These are phyloP conservation scores for Sthenelais limicola DNA, from an alignment of 2,888 invertebrate genomes.

Conservation along the genomic window DNA sequence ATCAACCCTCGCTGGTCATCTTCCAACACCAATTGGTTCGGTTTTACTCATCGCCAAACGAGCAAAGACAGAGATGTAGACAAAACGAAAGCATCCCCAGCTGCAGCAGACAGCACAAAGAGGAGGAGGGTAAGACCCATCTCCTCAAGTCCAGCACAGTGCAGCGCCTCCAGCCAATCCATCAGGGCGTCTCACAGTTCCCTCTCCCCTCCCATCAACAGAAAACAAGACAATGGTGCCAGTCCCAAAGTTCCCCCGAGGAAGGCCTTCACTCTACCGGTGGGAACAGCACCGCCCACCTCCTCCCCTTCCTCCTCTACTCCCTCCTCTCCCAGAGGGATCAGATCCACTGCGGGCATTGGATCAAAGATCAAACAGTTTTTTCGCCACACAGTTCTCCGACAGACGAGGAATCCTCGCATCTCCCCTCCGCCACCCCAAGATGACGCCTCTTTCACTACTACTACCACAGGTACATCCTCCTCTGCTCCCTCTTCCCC, in stretches of 20 bases:
- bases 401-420: conserved; percentile 1
- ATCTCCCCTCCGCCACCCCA: background rate
- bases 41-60: too few relatives aligned
- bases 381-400: conserved; percentile 28
- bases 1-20: conserved; percentile 10
- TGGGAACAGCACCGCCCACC: conserved; percentile 2
- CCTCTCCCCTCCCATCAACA: conserved; percentile 4
- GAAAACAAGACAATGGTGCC: background rate
- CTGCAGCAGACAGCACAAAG: too few relatives aligned
- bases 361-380: conserved; percentile 18
- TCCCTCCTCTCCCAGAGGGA: too few relatives aligned
- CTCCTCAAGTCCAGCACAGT: conserved; percentile 9
- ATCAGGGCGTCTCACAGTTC: conserved; percentile 6
- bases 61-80: too few relatives aligned
- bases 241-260: background rate
- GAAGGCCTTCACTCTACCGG: conserved; percentile 27
- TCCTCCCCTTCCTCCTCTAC: too few relatives aligned
- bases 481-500: conserved; percentile 16
- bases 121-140: background rate
- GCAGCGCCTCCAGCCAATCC: background rate
- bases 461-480: background rate
- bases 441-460: background rate
- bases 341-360: background rate
- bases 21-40: too few relatives aligned
- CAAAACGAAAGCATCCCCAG: too few relatives aligned